Evolutionary conservation across 1,140 invertebrate genomes (phyloP), one percentile per base, ranked within the genome.

Genomic region (Psilanteris sp.): DNA sequence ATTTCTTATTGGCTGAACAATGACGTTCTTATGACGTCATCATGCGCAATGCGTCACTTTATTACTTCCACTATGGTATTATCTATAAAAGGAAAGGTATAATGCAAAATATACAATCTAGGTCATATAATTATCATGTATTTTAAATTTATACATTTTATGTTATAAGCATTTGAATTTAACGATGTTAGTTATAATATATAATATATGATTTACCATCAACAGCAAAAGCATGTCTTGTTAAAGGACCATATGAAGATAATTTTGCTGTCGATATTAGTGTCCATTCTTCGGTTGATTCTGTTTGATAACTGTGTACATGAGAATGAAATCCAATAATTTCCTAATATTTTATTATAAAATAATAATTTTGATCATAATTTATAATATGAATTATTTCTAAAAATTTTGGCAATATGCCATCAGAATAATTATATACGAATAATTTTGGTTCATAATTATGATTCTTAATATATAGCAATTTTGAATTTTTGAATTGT

Each of bases 151-250:
- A n/a, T n/a, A n/a, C n/a, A n/a, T n/a, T n/a, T n/a, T n/a, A n/a
- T n/a, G n/a, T n/a, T n/a, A n/a, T n/a, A n/a, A n/a, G n/a, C n/a
- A n/a, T n/a, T n/a, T n/a, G n/a, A n/a, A n/a, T n/a, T n/a, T n/a
- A n/a, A n/a, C n/a, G n/a, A n/a, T n/a, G n/a, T 52, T 52, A 52
- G 24, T 52, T 52, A 36, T 52, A 52, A 52, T 24, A 31, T 20
- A 36, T 36, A 36, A 52, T 52, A 13, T 52, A 52, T 13, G 18
- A 15, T 13, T 14, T 20, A 14, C 46, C 46, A 52, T 52, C 31
- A 1, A 31, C 46, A 13, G 14, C 20, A 36, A 52, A 52, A 24
- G 24, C 26, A 34, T 14, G 4, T 14, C 8, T 36, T 8, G n/a
- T 8, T 1, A 34, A 6, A 8, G 46, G 46, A 34, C 46, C 46